Base-by-base conservation (phyloP, 1,140 invertebrate genomes). In the Antheraea mylitta region DNA sequence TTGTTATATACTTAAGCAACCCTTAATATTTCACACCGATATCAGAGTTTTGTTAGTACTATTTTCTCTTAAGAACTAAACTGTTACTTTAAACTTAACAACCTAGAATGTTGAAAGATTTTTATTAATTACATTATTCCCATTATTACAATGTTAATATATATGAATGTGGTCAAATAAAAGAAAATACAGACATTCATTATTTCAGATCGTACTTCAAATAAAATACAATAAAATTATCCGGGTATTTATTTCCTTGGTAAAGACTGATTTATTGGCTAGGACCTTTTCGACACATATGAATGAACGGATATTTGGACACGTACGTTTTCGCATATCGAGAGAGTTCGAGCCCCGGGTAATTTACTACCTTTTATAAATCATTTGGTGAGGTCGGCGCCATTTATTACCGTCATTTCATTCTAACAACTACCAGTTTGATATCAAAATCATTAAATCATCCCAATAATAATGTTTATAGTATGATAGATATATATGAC, bases 321-420 rank as follows among this genome's bases (percentile, higher is more conserved):
- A 53, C 45, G 45, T 53, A 53, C 6, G 5, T 53, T 7, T 53
- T 53, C 45, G 45, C 45, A 53, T 11, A 53, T 53, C 45, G 45
- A 53, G 45, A 53, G 45, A 53, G 11, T 16, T 13, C 45, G 45
- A 8, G 45, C 16, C 13, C 16, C 5, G 45, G 13, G 45, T 53
- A 53, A 53, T 53, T 53, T 53, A 53, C 45, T 53, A n/a, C 45
- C 45, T 53, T n/a, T 13, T 53, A 53, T 53, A 53, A 53, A 53
- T 53, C 45, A 53, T 53, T 53, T 13, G 11, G 45, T 53, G 45
- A 53, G 45, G 45, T 53, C 16, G 45, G 45, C 16, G 16, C 45
- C 4, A 53, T 53, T 53, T 53, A 53, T 53, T 53, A 53, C 7
- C 45, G 45, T 53, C 45, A 53, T 53, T 53, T 53, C 45, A 16